Conservation (phyloP, 2,888 invertebrate genomes). For the Scaptomyza polygonia region DNA sequence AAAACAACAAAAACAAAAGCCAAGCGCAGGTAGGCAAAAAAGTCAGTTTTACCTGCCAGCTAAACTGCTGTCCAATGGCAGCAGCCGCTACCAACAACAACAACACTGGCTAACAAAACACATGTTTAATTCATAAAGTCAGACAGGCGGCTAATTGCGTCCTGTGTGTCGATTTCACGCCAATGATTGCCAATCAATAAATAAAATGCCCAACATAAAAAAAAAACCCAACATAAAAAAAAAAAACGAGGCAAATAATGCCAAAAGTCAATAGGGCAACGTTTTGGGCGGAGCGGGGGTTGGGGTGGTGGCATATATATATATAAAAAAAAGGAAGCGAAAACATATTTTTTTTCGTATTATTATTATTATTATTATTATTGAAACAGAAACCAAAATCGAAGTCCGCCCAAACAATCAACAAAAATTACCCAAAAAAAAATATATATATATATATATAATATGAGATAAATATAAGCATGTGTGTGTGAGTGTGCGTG, state of each 20-base stretch:
- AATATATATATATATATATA: conserved; percentile 41
- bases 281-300: background rate
- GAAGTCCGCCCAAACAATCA: conserved; percentile 70
- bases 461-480: conserved; percentile 59
- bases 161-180: conserved; percentile 69
- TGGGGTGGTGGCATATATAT: too few species aligned
- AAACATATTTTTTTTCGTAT: conserved; percentile 59
- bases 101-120: conserved; percentile 34
- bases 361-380: conserved; percentile 24
- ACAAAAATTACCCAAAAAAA: conserved; percentile 57
- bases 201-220: conserved; percentile 54
- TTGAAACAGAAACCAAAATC: conserved; percentile 63
- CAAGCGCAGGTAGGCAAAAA: conserved; percentile 37
- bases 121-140: conserved; percentile 57
- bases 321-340: conserved; percentile 16
- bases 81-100: conserved; percentile 15
- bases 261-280: conserved; percentile 49
- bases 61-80: conserved; percentile 36
- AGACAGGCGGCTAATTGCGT: conserved; percentile 62
- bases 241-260: conserved; percentile 21
- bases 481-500: conserved; percentile 24
- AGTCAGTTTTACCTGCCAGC: conserved; percentile 44
- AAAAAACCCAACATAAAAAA: conserved; percentile 6
- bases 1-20: background rate
- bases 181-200: conserved; percentile 75